Evolutionary conservation across 1,140 invertebrate genomes (phyloP).

Genomic region (Temnothorax nylanderi): DNA sequence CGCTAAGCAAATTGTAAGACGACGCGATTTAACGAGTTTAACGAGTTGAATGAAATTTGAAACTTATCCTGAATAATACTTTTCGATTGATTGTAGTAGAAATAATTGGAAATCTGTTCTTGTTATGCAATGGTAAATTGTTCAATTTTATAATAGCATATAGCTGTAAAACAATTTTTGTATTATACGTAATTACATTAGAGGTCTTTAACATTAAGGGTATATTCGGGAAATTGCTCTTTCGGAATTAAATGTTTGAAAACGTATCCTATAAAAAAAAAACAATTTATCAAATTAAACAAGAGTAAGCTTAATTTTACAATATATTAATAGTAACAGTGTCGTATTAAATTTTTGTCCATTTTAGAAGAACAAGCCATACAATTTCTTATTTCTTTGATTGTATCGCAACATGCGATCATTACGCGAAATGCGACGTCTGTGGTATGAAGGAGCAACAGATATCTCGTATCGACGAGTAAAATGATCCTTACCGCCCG

Average conservation of each 20-base stretch:
- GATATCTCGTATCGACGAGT: not conserved
- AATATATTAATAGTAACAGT: not conserved
- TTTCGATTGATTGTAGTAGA: not conserved
- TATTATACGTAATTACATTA: too few species aligned
- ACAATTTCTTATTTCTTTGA: not conserved
- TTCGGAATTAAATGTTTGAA: not conserved
- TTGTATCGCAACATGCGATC: not conserved
- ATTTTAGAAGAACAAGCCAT: not conserved
- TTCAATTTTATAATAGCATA: not conserved
- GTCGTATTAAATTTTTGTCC: not conserved
- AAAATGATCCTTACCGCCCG: constrained; percentile 59
- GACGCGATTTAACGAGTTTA: not conserved
- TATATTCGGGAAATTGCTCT: not conserved
- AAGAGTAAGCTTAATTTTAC: not conserved
- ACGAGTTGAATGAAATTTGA: not conserved
- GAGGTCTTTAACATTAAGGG: not conserved
- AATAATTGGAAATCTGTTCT: not conserved
- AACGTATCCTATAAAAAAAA: not conserved
- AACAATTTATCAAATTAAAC: not conserved
- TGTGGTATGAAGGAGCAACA: not conserved
- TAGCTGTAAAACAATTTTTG: not conserved
- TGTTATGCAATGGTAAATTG: not conserved
- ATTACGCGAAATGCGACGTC: not conserved
- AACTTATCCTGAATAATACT: not conserved
- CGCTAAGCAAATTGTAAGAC: not conserved